Evolutionary conservation across 23 tunicate genomes (phyloP), one percentile per base, ranked within the genome.

Genomic region (Ascidia mentula): DNA sequence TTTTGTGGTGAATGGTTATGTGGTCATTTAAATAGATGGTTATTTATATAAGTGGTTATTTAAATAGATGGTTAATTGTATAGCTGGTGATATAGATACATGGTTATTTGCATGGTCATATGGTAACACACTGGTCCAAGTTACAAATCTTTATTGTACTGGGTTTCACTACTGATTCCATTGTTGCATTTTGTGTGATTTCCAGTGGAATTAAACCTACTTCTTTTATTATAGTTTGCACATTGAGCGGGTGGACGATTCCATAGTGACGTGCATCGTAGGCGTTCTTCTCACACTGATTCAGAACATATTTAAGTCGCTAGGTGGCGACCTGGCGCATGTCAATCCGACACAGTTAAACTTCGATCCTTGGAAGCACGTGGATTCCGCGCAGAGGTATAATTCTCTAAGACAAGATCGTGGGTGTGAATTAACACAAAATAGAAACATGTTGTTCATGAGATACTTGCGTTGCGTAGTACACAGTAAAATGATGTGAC

Each of bases 221-320:
- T n/a, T n/a, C 33, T 69, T 69, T 69, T 13, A 12, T 13, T 26
- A 20, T 24, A 81, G 87, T 77, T 74, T 83, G 46, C 80, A 84
- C 77, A 61, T 40, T 42, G 88, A 40, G 9, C 45, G 72, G 18
- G 77, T 84, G 28, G 61, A 84, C 45, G 82, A 22, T 13, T 28
- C 15, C 15, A 42, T 84, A 20, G 77, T 69, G 12, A 74, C 37
- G 59, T 69, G 37, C 13, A 69, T 84, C 18, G 82, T 77, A 31
- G 28, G 32, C 32, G 88, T 84, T 24, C 40, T 84, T 73, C 72
- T 39, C 17, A 75, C 79, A 3, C 38, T 84, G 22, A 80, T 84
- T 69, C 18, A 72, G 31, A 81, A 40, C 28, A 32, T 71, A 31
- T 81, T 81, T 34, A 69, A 31, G 30, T 81, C 85, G 28, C 85